Evolutionary conservation across 2,113 vertebrate genomes (phyloP), one percentile per base, ranked within the genome.

Genomic region (Colistium nudipinnis): DNA sequence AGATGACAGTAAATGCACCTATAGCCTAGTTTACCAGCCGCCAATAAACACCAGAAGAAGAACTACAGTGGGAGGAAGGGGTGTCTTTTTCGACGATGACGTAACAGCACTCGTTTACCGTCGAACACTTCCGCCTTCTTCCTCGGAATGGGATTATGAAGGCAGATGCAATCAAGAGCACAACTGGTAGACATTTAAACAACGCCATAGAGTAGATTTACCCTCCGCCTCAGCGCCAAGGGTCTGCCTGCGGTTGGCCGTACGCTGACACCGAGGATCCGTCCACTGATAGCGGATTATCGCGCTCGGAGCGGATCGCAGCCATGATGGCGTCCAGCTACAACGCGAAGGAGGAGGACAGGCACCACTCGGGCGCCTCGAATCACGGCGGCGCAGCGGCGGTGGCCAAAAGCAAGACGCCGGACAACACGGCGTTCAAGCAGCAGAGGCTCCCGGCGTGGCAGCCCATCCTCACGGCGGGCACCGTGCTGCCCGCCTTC

Each of bases 391-490:
- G 43, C 10, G 91, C 80, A 1, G 78, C 86, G 0, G 90, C 82
- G 5, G 72, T 74, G 0, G 86, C 83, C 2, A 97, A 96, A 77
- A 97, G 88, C 51, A 94, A 94, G 78, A 96, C 97, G 36, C 97
- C 96, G 4, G 96, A 98, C 68, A 98, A 98, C 80, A 98, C 96
- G 0, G 97, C 97, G 0, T 98, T 99, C 83, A 98, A 98, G 76
- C 97, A 98, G 88, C 97, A 99, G 80, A 92, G 97, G 49, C 86
- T 99, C 33, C 96, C 96, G 3, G 97, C 96, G 27, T 99, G 97
- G 97, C 96, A 98, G 84, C 97, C 97, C 62, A 97, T 99, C 63
- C 91, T 99, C 22, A 98, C 97, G 1, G 97, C 96, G 0, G 95
- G 96, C 51, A 96, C 95, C n/a, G 96, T 97, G 70, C 89, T 98